These are phyloP conservation scores for Myiagra hebetior DNA, from an alignment of 2,113 vertebrate genomes.

Conservation along the genomic window DNA sequence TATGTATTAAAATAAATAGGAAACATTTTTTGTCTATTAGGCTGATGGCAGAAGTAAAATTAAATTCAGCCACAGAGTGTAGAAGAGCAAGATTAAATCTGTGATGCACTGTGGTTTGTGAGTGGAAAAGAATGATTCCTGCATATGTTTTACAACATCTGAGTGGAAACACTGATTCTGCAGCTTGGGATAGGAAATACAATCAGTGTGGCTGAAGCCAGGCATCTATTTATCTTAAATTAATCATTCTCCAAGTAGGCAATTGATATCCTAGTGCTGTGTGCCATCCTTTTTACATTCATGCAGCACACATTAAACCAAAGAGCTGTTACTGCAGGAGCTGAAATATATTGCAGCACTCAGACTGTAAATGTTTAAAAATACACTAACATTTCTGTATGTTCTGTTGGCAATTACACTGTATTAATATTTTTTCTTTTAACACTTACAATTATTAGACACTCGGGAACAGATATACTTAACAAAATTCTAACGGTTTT, in stretches of 20 bases:
- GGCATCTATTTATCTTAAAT: conserved; percentile 69
- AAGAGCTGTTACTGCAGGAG: background rate
- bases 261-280: conserved; percentile 53
- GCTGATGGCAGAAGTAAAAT: conserved; percentile 49
- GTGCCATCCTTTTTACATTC: conserved; percentile 63
- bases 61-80: conserved; percentile 28
- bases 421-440: background rate
- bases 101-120: conserved; percentile 32
- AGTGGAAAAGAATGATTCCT: conserved; percentile 51
- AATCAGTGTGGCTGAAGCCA: conserved; percentile 50
- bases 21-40: conserved; percentile 40
- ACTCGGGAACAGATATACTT: background rate
- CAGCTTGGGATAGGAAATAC: conserved; percentile 44
- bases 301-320: conserved; percentile 36
- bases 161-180: conserved; percentile 38
- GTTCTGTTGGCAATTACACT: background rate
- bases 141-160: conserved; percentile 57
- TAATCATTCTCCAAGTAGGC: conserved; percentile 64
- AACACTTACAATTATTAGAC: background rate
- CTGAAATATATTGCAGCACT: background rate
- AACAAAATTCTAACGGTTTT: background rate
- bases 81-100: conserved; percentile 61
- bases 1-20: conserved; percentile 43
- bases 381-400: background rate
- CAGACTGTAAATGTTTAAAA: conserved; percentile 6